Evolutionary conservation across 2,797 vertebrate genomes (phyloP).

Genomic region (Vipera latastei): DNA sequence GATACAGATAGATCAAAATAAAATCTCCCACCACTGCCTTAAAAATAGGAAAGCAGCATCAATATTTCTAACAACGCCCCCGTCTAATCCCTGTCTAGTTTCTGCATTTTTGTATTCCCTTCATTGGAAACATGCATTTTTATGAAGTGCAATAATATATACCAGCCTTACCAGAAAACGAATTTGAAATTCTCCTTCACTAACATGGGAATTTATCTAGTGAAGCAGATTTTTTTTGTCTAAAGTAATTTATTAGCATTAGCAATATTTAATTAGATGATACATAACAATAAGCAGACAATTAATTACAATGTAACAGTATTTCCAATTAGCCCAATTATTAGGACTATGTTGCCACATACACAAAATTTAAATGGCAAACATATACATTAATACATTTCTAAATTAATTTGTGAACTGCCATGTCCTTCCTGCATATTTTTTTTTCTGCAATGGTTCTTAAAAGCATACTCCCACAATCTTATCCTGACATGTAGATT

Average conservation of each 20-base stretch:
- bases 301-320: conserved; percentile 20
- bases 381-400: neutral
- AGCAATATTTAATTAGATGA: conserved; percentile 22
- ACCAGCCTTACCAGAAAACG: neutral
- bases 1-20: neutral
- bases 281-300: conserved; percentile 31
- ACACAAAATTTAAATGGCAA: conserved; percentile 10
- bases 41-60: neutral
- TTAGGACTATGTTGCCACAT: conserved; percentile 5
- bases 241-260: conserved; percentile 25
- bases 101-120: neutral
- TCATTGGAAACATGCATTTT: conserved; percentile 7
- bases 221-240: conserved; percentile 18
- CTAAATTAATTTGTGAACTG: conserved; percentile 5
- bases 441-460: neutral
- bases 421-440: neutral
- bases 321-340: conserved; percentile 16
- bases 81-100: conserved; percentile 7
- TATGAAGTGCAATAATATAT: conserved; percentile 19
- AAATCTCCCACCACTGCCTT: neutral
- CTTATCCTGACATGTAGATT: neutral
- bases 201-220: conserved; percentile 5
- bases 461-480: neutral
- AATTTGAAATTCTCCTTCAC: conserved; percentile 16
- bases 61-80: neutral